Evolutionary conservation across 2,113 vertebrate genomes (phyloP), one percentile per base, ranked within the genome.

Genomic region (Archilochus colubris): DNA sequence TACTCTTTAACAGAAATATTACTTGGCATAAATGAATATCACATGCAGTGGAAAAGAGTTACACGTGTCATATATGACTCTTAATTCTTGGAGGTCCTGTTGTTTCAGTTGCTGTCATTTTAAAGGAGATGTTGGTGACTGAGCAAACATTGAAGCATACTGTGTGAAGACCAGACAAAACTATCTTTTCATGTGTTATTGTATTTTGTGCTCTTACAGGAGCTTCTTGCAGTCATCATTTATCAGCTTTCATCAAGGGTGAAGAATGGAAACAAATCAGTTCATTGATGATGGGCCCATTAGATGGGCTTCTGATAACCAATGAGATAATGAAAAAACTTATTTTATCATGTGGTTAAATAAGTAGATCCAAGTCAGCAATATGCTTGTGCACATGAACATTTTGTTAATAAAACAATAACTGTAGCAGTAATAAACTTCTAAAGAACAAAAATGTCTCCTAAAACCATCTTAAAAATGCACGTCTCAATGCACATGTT

Each of bases 171-270:
- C 14, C 21, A 5, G 64, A 53, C 62, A 36, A 80, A 74, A 58
- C 15, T 2, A 3, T 33, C 12, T 84, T 92, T 92, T 59, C 4
- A 3, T 55, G 12, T 44, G 10, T 75, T 80, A 30, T 25, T 67
- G 24, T 51, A 27, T 12, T 44, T 17, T 59, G 46, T 74, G 40
- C 58, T 75, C 38, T 50, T 48, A 64, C 27, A 70, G 76, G 43
- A 81, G 25, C 68, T 86, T 70, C 31, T 68, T 59, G 21, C 58
- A 81, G 53, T 77, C 48, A 61, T 46, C 46, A 76, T 24, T 87
- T 87, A 63, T 0, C 0, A 9, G 18, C 22, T 75, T 67, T 59
- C 17, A 23, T 25, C 0, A 2, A 24, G 28, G n/a, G 11, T 67
- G 28, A 92, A 58, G 40, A 67, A 55, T 28, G 21, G 6, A 76